Base-by-base conservation (phyloP, 1,140 invertebrate species). In the Hylaeus anthracinus region DNA sequence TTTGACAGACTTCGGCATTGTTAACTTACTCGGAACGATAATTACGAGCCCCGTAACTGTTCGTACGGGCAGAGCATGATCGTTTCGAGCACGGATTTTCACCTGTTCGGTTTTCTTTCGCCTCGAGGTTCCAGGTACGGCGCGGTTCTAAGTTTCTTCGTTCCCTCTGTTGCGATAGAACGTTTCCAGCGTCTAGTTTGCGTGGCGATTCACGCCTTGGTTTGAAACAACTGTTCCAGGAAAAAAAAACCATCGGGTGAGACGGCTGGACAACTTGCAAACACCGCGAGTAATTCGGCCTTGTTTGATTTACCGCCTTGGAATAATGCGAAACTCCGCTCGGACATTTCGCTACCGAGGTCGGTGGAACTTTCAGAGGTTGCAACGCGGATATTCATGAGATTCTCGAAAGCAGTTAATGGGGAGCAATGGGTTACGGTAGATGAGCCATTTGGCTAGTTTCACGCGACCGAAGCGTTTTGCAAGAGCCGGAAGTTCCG, bases 1-100 rank as follows among this genome's bases (percentile, higher is more conserved):
- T 90, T 90, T 82, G 87, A 90, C 88, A 90, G 90, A 88, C 77
- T 83, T 83, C 73, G 85, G 86, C 82, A 85, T 85, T 83, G 86
- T 86, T 87, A 79, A 81, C 77, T 79, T 65, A 53, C 72, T 84
- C 80, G 87, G 79, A 81, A 88, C 83, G 89, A 89, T 91, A 90
- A 91, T 90, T 91, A 86, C 83, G 67, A 72, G 72, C 71, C 79
- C 45, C 5, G 85, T 75, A 84, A 79, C 85, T 74, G 69, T 58
- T 60, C 61, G 43, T 53, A 78, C 67, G 66, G 83, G 63, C 64
- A 58, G 41, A 41, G 72, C 65, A 79, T 75, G 77, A 86, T 86
- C 69, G 70, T 84, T 63, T 58, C 63, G 26, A 48, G 37, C 61
- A 63, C 53, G 75, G 78, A 77, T 75, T 66, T 84, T 79, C 75